phyloP scores from a whole-genome alignment of 2,888 invertebrate species.

The Neria commutata region DNA sequence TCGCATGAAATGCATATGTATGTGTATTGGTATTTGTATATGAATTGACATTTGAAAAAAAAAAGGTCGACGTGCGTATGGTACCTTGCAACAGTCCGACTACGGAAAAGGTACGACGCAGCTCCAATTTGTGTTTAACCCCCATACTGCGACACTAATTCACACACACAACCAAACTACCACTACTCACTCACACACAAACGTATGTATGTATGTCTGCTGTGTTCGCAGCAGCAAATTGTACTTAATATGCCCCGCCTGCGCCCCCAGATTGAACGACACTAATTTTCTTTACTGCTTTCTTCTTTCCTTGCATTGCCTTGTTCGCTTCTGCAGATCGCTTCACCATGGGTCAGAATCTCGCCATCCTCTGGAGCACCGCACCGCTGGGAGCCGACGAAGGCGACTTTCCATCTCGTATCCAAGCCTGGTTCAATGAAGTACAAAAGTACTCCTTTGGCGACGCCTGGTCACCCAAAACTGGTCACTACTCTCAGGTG shows the following conservation, averaged over 20 bases:
- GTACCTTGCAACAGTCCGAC: background rate
- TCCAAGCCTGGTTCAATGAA: slow-evolving; percentile 83
- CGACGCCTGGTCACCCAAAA: slow-evolving; percentile 70
- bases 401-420: slow-evolving; percentile 75
- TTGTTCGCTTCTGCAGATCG: slow-evolving; percentile 63
- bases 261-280: background rate
- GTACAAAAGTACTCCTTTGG: slow-evolving; percentile 72
- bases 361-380: slow-evolving; percentile 83
- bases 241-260: no score
- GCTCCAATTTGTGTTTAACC: background rate
- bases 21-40: no score
- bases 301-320: background rate
- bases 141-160: background rate
- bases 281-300: background rate
- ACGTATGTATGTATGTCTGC: background rate
- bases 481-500: slow-evolving; percentile 87
- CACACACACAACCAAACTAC: no score
- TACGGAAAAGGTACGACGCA: background rate
- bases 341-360: slow-evolving; percentile 85
- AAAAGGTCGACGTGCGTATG: background rate
- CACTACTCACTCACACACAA: no score
- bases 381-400: slow-evolving; percentile 66
- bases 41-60: background rate
- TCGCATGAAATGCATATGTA: no score
- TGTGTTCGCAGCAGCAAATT: no score